Percentiles rank a stretch among this genome's conserved stretches.
These are phyloP conservation scores for Myocastor coypus DNA, from an alignment of 2,113 vertebrate species.

Conservation along the genomic window DNA sequence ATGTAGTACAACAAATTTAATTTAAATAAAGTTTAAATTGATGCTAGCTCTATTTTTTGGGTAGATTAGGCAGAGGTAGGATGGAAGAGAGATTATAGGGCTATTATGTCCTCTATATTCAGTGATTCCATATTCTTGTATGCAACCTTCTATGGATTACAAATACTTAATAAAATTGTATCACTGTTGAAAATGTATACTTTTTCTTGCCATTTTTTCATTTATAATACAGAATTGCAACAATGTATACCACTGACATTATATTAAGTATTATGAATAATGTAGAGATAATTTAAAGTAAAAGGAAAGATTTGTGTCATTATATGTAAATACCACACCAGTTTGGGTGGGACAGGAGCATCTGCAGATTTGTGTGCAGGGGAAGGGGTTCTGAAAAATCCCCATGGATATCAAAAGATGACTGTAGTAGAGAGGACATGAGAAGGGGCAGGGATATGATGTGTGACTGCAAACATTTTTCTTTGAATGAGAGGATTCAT, in stretches of 20 bases:
- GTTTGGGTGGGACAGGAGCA: background rate
- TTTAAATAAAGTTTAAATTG: slow-evolving; percentile 44
- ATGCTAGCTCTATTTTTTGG: slow-evolving; percentile 2
- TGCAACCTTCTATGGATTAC: background rate
- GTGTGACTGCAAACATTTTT: background rate
- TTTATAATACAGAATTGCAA: background rate
- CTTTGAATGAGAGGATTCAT: slow-evolving; percentile 14
- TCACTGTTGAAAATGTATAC: background rate
- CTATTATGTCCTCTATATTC: background rate
- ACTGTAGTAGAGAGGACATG: background rate
- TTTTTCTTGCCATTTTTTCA: background rate
- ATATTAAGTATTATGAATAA: background rate
- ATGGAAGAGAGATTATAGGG: background rate
- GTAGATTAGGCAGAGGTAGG: background rate
- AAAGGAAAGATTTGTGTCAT: background rate
- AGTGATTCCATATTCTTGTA: background rate
- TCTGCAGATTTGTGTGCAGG: background rate
- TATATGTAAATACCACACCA: background rate
- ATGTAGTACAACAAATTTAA: background rate
- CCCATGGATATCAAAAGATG: background rate
- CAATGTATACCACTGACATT: background rate
- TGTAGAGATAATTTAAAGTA: background rate
- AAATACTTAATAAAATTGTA: background rate
- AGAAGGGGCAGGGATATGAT: background rate
- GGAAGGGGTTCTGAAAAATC: background rate